Base-by-base conservation (phyloP, 2,797 vertebrate genomes). In the Argentina silus region DNA sequence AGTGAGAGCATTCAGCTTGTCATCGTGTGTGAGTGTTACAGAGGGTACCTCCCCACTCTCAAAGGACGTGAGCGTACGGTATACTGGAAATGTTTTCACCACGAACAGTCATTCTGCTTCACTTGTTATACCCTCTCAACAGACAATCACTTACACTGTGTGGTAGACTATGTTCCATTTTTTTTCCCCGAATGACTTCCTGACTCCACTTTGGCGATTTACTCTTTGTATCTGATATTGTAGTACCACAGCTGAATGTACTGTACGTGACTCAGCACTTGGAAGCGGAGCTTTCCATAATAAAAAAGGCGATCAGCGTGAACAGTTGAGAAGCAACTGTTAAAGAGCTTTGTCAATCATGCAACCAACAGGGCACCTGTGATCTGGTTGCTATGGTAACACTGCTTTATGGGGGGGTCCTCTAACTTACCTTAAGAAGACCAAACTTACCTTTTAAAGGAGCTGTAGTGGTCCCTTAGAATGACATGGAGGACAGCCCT, bases 401-500 rank as follows among this genome's bases (percentile, higher is more conserved):
- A 12, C 57, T 11, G 57, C 21, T 59, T 12, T 59, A 36, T 4
- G 27, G 47, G 15, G 47, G 23, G 27, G 60, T 15, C 36, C 15
- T 36, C 42, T 7, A 63, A 44, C 27, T n/a, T n/a, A n/a, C n/a
- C n/a, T n/a, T n/a, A 14, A 43, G 15, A 42, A 12, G 36, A 17
- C 12, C 6, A 17, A 5, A 1, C 6, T 71, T 95, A 98, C 98
- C 97, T 98, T 93, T 94, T 97, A 81, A 91, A 92, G 81, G 93
- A 87, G 86, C 93, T 87, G 81, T 95, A 99, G 63, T 92, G 95
- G 87, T 99, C 96, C 90, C 94, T 93, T 82, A 98, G 92, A 87
- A 99, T 97, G 80, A 96, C 96, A 69, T 99, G 98, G 67, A 99
- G 95, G 57, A 99, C 95, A 0, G 97, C 98, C 82, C 98, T 94